Base-by-base conservation (phyloP, 2,113 vertebrate genomes). In the Phainopepla nitens region DNA sequence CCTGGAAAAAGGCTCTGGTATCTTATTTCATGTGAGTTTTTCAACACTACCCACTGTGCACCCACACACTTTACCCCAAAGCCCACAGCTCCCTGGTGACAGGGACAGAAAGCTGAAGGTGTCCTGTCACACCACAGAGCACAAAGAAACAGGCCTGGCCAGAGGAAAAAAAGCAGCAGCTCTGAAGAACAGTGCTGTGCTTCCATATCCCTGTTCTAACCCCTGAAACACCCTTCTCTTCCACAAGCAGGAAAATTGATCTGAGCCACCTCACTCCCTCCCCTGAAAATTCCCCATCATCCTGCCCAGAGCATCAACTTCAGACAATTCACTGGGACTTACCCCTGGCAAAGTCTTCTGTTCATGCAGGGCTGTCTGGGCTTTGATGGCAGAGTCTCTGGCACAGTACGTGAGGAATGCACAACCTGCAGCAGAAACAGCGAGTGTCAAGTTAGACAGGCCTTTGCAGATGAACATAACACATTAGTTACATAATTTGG, bases 261-360 rank as follows among this genome's bases (percentile, higher is more conserved):
- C 42, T 28, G 5, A 93, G 56, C 16, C 73, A n/a, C n/a, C 71
- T 65, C 6, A 0, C 22, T 82, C 56, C 76, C 70, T 28, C 21
- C 56, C 49, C 64, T 25, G 35, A 28, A 56, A 73, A 71, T 21
- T 3, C 54, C 71, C 21, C 22, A 8, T 15, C n/a, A 4, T 6
- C 51, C 41, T 35, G 41, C 45, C 68, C 86, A 6, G 1, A 2
- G 47, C 35, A 56, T 1, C 24, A 91, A 4, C 84, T 80, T 35
- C 66, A 64, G 50, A 42, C 36, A 33, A 29, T 56, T 50, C 85
- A 15, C 44, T 4, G 47, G 61, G 75, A 98, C 99, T 99, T 98
- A 99, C 99, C 99, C 99, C 99, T 87, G 99, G 99, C 97, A 99
- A 97, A 90, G 99, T 99, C 98, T 99, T 99, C 98, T 99, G 99